phyloP scores from a whole-genome alignment of 2,797 vertebrate species.

The Myripristis jacobus region DNA sequence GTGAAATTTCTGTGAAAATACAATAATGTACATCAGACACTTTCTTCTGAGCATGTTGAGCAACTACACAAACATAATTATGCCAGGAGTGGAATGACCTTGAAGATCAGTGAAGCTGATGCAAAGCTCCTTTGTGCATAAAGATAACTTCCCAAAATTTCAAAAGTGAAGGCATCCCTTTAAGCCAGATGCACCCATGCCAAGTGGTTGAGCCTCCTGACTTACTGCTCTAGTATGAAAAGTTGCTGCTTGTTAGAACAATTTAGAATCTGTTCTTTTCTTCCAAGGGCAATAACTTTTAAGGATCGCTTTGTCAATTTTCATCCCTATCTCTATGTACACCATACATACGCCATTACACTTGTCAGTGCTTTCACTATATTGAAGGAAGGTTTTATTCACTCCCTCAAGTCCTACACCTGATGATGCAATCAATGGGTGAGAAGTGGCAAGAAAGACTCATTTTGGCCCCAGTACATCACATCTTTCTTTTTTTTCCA shows the following conservation, averaged over 20 bases:
- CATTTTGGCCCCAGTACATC: no score
- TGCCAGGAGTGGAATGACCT: neutral
- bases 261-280: slow-evolving; percentile 17
- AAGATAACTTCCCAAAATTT: neutral
- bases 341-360: no score
- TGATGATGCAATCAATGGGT: no score
- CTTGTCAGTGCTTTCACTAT: no score
- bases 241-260: slow-evolving; percentile 5
- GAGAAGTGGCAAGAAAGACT: no score
- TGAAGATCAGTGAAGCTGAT: no score
- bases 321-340: no score
- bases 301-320: no score
- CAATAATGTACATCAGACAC: neutral
- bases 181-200: neutral
- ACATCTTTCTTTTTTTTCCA: no score
- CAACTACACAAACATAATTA: no score
- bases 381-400: no score
- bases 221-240: slow-evolving; percentile 1
- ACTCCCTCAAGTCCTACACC: no score
- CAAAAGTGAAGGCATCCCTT: neutral
- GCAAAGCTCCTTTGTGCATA: neutral
- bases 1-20: neutral
- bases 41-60: neutral
- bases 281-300: slow-evolving; percentile 27
- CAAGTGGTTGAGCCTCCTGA: neutral